Evolutionary conservation across 2,797 vertebrate genomes (phyloP).

Genomic region (Simalia tracyae): DNA sequence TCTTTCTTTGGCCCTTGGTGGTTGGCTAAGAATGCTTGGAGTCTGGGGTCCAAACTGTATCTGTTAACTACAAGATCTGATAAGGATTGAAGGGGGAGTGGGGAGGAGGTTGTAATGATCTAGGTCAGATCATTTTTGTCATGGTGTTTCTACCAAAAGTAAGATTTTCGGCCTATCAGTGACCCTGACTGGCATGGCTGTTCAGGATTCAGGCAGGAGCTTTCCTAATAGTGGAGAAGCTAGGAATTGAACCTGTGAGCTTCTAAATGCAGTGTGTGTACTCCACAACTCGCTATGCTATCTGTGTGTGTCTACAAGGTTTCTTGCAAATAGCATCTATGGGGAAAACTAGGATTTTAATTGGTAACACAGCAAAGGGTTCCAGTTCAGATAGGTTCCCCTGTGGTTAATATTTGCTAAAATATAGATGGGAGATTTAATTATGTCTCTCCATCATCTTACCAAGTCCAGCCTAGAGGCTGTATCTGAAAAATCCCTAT

Average conservation of each 20-base stretch:
- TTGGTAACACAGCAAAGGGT: neutral
- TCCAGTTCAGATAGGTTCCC: neutral
- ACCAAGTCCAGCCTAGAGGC: neutral
- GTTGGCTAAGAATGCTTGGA: neutral
- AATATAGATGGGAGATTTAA: neutral
- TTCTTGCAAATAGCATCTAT: neutral
- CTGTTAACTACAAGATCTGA: neutral
- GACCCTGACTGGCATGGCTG: neutral
- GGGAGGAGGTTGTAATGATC: no score
- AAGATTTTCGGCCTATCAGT: neutral
- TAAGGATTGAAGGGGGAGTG: neutral
- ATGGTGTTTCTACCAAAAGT: neutral
- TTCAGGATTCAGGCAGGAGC: neutral
- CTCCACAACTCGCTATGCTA: neutral
- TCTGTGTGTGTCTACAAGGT: neutral
- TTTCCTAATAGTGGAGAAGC: neutral
- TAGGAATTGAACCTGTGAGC: neutral
- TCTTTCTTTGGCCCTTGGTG: neutral
- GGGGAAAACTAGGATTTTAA: neutral
- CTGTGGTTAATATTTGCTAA: neutral
- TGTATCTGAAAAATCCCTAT: neutral
- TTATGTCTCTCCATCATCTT: neutral
- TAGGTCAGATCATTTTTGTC: neutral
- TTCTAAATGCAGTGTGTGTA: neutral
- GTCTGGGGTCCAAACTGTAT: neutral